Base-by-base conservation (phyloP, 2,888 invertebrate genomes). In the Sarcophaga subvicina region DNA sequence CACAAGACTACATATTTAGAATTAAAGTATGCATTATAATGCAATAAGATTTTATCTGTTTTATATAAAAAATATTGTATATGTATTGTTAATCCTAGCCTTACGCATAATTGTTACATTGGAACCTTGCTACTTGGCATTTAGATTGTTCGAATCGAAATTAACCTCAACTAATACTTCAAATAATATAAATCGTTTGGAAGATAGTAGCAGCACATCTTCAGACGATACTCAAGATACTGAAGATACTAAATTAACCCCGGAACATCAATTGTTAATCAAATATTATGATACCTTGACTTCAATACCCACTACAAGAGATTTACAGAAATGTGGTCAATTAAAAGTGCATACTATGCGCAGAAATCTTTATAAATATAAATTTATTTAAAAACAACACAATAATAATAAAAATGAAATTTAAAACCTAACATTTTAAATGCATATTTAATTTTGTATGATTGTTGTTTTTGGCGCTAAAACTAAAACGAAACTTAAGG, bases 91-190 rank as follows among this genome's bases (percentile, higher is more conserved):
- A 69, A 82, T 37, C 79, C 37, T 87, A 89, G 89, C 89, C 76
- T 72, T 89, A 83, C 85, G 91, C 37, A 89, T 92, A 49, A 89
- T 90, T 37, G 72, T 92, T 11, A 88, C 88, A 0, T 20, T 91
- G 89, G 91, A 91, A 67, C 88, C 91, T 0, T 91, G 91, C 80
- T 92, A 91, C 64, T 87, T 92, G 89, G 89, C 91, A 73, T 90
- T 90, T 79, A 87, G 91, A 14, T 80, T 89, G 22, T 88, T 90
- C 70, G 89, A 90, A 76, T 80, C 89, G 6, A 67, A 70, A 66
- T 37, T 64, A 49, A 0, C 17, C 45, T 64, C 10, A 3, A 3
- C 4, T 14, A 22, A 14, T 45, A 45, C 22, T 12, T 17, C 62
- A 69, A 73, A 54, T 4, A 27, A 10, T 37, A 27, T 25, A 70